Evolutionary conservation across 1,140 invertebrate genomes (phyloP).

Genomic region (Pemphigus obesinymphae): DNA sequence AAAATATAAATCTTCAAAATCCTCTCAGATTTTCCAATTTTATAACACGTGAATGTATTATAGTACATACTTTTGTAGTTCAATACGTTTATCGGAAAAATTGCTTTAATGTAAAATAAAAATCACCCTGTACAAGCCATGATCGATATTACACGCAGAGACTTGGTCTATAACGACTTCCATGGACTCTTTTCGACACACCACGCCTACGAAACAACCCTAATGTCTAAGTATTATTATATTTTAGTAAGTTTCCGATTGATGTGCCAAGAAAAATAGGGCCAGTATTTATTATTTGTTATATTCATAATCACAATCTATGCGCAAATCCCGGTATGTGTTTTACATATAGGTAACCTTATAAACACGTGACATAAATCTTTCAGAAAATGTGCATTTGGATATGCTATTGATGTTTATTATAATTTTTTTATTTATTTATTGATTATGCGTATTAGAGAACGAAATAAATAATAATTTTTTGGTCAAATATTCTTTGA

Average conservation of each 20-base stretch:
- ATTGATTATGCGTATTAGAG: too few species aligned
- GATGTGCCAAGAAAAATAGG: neutral
- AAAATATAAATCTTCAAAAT: too few species aligned
- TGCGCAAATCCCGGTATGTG: neutral
- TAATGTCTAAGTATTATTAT: conserved; percentile 15
- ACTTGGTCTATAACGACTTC: conserved; percentile 25
- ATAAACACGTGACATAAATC: neutral
- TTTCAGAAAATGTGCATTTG: neutral
- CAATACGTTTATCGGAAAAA: too few species aligned
- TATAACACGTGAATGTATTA: too few species aligned
- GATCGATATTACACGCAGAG: conserved; percentile 11
- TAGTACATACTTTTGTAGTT: too few species aligned
- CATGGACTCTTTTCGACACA: neutral
- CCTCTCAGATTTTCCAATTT: too few species aligned
- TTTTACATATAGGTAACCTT: neutral
- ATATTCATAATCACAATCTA: neutral
- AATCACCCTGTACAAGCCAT: too few species aligned
- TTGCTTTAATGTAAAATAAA: too few species aligned
- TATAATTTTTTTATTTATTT: neutral
- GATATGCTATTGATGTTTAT: neutral
- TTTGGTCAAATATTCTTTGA: too few species aligned
- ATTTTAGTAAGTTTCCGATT: conserved; percentile 18
- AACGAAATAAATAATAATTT: too few species aligned
- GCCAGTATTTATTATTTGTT: neutral
- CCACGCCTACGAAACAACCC: conserved; percentile 13